Evolutionary conservation across 2,113 vertebrate species (phyloP), one percentile per base, ranked within the genome.

Genomic region (Pheucticus melanocephalus): DNA sequence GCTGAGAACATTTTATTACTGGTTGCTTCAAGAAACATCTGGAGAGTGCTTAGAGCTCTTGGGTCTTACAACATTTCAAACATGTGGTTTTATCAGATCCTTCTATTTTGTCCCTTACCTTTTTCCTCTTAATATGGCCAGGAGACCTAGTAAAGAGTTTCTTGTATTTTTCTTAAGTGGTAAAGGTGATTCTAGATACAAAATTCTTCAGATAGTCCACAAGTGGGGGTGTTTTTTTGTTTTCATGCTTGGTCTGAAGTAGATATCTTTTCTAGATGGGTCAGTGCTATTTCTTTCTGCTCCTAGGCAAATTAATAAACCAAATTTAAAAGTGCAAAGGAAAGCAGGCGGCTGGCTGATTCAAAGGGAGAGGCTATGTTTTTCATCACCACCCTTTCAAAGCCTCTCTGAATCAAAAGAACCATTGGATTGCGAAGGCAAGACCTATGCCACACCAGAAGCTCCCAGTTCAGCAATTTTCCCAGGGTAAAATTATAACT

Each of bases 401-500:
- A 96, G 95, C 79, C 78, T 95, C 95, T 89, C 71, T 96, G 93
- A 96, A 96, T 97, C 94, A 97, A 95, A 97, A 97, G 96, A 97
- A 95, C 94, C 94, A 95, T 89, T 96, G 96, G 92, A 95, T 97
- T 97, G 96, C 88, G 63, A 94, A 97, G 95, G 95, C 95, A 96
- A 95, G 90, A 93, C 93, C 94, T 97, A 40, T 96, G 96, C 95
- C 96, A 97, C 96, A 94, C 93, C 94, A 97, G 96, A 97, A 95
- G 96, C 94, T 97, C 94, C 87, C 90, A 97, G 94, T 96, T 97
- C 96, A 96, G 97, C 97, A 97, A 95, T 96, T 97, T 97, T 97
- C 96, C 95, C 96, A 97, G 95, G 96, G 93, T 97, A 84, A 97
- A 97, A 97, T 97, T 97, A 97, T 97, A 95, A 93, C 96, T 97